These are phyloP conservation scores for Chrysina gloriosa DNA, from an alignment of 2,888 invertebrate species.

Conservation along the genomic window DNA sequence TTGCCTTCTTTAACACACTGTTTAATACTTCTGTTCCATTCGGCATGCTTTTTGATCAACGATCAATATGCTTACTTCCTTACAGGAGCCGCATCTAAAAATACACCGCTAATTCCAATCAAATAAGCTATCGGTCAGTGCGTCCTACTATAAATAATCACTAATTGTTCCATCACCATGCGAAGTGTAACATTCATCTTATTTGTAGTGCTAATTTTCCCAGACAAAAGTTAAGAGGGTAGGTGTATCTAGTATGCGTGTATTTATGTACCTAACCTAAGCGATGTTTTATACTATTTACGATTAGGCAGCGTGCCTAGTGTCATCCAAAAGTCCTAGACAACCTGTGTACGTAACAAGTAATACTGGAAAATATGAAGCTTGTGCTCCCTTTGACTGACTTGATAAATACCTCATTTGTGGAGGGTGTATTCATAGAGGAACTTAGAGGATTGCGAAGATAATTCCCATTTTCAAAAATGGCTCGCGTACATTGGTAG, in stretches of 20 bases:
- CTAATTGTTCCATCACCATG: slow-evolving; percentile 16
- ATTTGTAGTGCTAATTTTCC: not conserved
- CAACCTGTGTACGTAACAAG: slow-evolving; percentile 54
- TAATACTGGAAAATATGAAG: slow-evolving; percentile 46
- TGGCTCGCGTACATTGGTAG: no score
- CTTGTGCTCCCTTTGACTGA: slow-evolving; percentile 56
- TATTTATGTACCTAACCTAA: not conserved
- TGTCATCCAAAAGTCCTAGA: slow-evolving; percentile 36
- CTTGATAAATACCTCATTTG: no score
- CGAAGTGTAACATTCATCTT: slow-evolving; percentile 19
- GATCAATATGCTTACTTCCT: not conserved
- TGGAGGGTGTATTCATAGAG: no score
- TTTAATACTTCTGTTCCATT: no score
- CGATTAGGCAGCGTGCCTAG: slow-evolving; percentile 25
- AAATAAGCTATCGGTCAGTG: slow-evolving; percentile 27
- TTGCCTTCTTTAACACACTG: no score
- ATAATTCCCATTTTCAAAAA: no score
- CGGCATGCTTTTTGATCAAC: not conserved
- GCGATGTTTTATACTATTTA: not conserved
- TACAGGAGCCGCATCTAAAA: slow-evolving; percentile 28
- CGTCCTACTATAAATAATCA: slow-evolving; percentile 23
- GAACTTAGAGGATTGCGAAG: no score
- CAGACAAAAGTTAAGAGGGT: slow-evolving; percentile 11
- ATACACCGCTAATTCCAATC: slow-evolving; percentile 27
- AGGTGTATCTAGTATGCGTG: not conserved